Conservation (phyloP, 2,797 vertebrate species). For the Acomys russatus region DNA sequence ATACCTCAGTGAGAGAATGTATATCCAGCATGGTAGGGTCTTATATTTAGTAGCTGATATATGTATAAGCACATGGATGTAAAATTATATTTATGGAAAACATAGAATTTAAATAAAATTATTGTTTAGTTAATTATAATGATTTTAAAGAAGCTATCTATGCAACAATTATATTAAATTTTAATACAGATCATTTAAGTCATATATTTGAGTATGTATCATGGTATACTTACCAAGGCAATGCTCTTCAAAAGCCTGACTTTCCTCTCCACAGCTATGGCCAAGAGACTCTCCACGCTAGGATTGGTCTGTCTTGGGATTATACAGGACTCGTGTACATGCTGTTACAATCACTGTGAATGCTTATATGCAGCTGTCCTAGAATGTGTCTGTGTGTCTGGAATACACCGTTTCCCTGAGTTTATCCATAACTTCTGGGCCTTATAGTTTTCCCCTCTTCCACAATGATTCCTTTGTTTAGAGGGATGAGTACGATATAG, state of each 20-base stretch:
- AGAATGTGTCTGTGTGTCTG: not conserved
- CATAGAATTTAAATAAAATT: not conserved
- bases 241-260: not conserved
- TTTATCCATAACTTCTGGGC: not conserved
- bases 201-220: not conserved
- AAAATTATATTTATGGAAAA: constrained; percentile 6
- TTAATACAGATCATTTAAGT: not conserved
- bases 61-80: not conserved
- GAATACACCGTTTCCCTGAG: too few species aligned
- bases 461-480: not conserved
- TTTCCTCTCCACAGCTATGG: too few species aligned
- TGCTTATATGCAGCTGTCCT: not conserved
- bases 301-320: not conserved
- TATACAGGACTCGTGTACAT: not conserved
- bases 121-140: not conserved
- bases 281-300: not conserved
- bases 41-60: not conserved
- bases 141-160: not conserved
- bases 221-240: not conserved
- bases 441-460: not conserved
- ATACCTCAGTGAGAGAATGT: not conserved
- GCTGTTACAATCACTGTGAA: not conserved
- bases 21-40: not conserved
- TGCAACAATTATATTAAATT: constrained; percentile 30
- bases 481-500: too few species aligned